Evolutionary conservation across 2,113 vertebrate species (phyloP), one percentile per base, ranked within the genome.

Genomic region (Brachyhypopomus gauderio): DNA sequence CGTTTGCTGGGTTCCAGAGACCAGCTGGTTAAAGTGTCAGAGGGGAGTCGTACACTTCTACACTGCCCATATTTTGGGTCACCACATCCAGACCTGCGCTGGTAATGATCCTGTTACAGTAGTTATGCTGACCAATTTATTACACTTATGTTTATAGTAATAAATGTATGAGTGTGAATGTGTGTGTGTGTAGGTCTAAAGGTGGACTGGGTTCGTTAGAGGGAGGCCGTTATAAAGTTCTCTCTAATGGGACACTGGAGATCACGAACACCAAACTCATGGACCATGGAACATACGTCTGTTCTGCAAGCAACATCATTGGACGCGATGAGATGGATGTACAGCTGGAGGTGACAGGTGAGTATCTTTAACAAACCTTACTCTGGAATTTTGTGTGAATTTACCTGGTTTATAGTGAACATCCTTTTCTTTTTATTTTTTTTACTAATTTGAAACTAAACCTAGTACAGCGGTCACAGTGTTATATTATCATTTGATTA

Each of bases 281-380:
- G 58, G 98, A 99, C 88, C 95, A 98, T 84, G 98, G 98, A 17
- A 95, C 94, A 52, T 99, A 99, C 72, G 88, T 96, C 12, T 99
- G 97, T 0, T 90, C 96, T 0, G 96, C 97, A 77, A 98, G 95
- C 89, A 99, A 97, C 85, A 91, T 97, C 67, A 92, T 98, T 83
- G 97, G 98, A 16, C 95, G 96, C 82, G 96, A 94, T 0, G 96
- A 99, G 87, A 96, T 93, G 80, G 95, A 96, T 81, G 94, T 96
- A 75, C 92, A 94, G 67, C 89, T 99, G 83, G 97, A 99, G 86
- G 96, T 99, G 90, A 99, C 99, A 97, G 98, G 98, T 98, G 23
- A 90, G 75, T 14, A 20, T 34, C 36, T 77, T 16, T 36, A 75
- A 2, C 22, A 41, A 30, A 27, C 58, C 0, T 38, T 27, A 14